A percentile compares a stretch with the other conserved stretches of the same genome.
These are phyloP conservation scores for Eudasyphora cyanicolor DNA, from an alignment of 2,888 invertebrate species.

Conservation along the genomic window DNA sequence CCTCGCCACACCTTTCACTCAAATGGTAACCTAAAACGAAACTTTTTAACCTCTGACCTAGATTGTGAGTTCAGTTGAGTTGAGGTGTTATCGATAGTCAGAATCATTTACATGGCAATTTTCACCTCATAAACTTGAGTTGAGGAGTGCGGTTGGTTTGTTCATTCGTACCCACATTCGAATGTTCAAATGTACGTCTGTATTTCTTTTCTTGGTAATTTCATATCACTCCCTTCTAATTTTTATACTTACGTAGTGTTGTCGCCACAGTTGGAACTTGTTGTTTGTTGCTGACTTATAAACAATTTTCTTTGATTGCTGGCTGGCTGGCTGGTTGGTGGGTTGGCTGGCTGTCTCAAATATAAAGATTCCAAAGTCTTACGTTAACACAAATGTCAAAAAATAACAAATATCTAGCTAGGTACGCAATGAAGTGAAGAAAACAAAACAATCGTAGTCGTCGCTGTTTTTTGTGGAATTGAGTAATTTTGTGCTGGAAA, in stretches of 20 bases:
- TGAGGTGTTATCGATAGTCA: constrained; percentile 52
- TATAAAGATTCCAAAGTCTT: constrained; percentile 6
- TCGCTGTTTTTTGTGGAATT: constrained; percentile 29
- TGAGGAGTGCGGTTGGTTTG: too few relatives aligned
- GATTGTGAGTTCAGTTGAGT: constrained; percentile 20
- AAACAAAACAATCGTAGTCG: not conserved
- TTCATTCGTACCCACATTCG: not conserved
- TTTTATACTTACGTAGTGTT: not conserved
- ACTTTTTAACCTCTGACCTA: constrained; percentile 56
- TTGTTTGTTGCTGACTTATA: not conserved
- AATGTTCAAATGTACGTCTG: constrained; percentile 11
- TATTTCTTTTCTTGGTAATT: not conserved
- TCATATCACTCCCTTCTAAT: constrained; percentile 28
- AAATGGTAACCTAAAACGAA: not conserved
- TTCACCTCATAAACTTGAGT: constrained; percentile 60
- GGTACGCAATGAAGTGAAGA: not conserved
- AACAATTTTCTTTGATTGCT: constrained; percentile 50
- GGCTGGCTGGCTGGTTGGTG: constrained; percentile 11
- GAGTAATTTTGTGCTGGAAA: constrained; percentile 56
- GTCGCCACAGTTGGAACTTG: not conserved
- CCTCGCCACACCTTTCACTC: not conserved
- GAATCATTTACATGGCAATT: constrained; percentile 61
- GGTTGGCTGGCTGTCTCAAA: constrained; percentile 7
- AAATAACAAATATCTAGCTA: constrained; percentile 46
- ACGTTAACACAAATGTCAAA: constrained; percentile 48